Base-by-base conservation (phyloP, 2,888 invertebrate genomes). In the Polylopha cassiicola region DNA sequence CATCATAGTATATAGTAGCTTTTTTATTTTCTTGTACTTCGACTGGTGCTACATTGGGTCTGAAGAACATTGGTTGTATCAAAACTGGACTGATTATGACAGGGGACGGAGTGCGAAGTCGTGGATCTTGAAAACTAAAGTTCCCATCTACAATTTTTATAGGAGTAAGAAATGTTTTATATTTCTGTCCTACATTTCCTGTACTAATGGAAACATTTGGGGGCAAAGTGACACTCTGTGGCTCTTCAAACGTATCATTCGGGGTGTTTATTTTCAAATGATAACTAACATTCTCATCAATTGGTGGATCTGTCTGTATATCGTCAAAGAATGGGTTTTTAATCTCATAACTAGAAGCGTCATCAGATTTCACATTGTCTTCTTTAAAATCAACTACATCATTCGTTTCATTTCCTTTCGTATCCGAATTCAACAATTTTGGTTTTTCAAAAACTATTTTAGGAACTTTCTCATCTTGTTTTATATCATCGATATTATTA, bases 251-350 rank as follows among this genome's bases (percentile, higher is more conserved):
- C 28, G 72, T 53, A 50, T 80, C 78, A 50, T 58, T 69, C 4
- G 59, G 44, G 7, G 75, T 78, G 43, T 76, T 79, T 53, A 84
- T 82, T 70, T 75, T 84, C 37, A 85, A 66, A 56, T 72, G 80
- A 49, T 85, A 82, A 55, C 76, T 79, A 5, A 84, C 76, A 37
- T 62, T 69, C 46, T 75, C 68, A 44, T 74, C 72, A 29, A 62
- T 61, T 26, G 53, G 45, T 18, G 55, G 43, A 18, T 60, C 56
- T 28, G 46, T 28, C 11, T 27, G 20, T 8, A 39, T 38, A 23
- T 39, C 22, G 30, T 50, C 45, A 21, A 47, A 37, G 32, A 61
- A 58, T 5, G 49, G 51, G 39, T 59, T 63, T 15, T 43, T 50
- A 46, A 15, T 36, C 15, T 43, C 26, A 4, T 26, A 16, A 30